A percentile compares a stretch with the other conserved stretches of the same genome.
These are phyloP conservation scores for Campylorhamphus procurvoides DNA, from an alignment of 2,113 vertebrate genomes.

Conservation along the genomic window DNA sequence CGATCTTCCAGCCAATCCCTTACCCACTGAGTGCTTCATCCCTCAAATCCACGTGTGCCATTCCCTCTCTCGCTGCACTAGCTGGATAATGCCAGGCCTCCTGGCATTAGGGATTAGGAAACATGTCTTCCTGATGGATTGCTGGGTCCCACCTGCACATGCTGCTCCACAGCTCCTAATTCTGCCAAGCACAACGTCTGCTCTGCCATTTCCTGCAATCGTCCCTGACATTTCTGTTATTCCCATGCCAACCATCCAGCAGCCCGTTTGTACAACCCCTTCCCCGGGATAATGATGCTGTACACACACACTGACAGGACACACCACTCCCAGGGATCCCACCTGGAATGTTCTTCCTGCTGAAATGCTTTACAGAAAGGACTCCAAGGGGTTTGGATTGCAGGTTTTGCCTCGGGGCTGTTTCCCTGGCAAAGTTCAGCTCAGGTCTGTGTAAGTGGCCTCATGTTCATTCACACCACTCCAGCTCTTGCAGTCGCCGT, in stretches of 20 bases:
- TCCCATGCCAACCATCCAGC: not conserved
- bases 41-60: not conserved
- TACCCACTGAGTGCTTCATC: not conserved
- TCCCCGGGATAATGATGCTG: fast-evolving
- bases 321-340: fast-evolving
- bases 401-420: not conserved
- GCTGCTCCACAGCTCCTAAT: not conserved
- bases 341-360: not conserved
- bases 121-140: not conserved
- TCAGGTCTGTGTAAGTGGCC: not conserved
- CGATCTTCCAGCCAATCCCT: not conserved
- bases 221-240: not conserved
- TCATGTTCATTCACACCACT: not conserved
- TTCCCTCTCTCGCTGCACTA: not conserved
- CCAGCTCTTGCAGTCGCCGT: not conserved
- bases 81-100: not conserved
- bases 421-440: not conserved
- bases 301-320: fast-evolving
- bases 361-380: not conserved
- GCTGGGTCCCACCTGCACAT: not conserved
- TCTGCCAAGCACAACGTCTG: not conserved
- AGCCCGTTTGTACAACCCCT: not conserved
- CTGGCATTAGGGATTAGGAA: not conserved
- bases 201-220: not conserved
- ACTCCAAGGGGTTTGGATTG: not conserved